These are phyloP conservation scores for Heterotis niloticus DNA, from an alignment of 2,113 vertebrate genomes.

Conservation along the genomic window DNA sequence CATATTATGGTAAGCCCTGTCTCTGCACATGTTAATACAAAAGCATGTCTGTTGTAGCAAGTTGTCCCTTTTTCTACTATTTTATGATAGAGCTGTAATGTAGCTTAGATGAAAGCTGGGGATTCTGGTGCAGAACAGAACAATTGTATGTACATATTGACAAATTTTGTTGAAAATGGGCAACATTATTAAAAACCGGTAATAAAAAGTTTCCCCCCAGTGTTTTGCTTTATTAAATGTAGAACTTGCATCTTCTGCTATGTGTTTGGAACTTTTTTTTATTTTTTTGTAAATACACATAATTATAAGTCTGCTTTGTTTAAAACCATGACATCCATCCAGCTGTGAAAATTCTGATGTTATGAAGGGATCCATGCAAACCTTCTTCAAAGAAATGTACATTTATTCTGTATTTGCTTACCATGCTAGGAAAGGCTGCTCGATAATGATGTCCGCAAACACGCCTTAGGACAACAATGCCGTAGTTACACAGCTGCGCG, in stretches of 20 bases:
- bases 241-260: background rate
- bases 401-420: background rate
- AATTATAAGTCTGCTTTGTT: too few relatives aligned
- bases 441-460: too few relatives aligned
- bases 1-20: slow-evolving; percentile 60
- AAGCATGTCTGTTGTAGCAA: slow-evolving; percentile 60
- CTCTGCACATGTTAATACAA: slow-evolving; percentile 47
- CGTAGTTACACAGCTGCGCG: background rate
- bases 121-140: slow-evolving; percentile 42
- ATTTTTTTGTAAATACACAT: too few relatives aligned
- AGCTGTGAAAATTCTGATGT: too few relatives aligned
- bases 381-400: too few relatives aligned
- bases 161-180: slow-evolving; percentile 59
- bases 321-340: too few relatives aligned
- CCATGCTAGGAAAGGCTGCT: background rate
- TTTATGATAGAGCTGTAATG: slow-evolving; percentile 48
- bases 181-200: slow-evolving; percentile 53
- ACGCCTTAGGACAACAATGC: background rate
- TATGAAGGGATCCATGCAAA: too few relatives aligned
- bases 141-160: slow-evolving; percentile 52
- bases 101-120: slow-evolving; percentile 50
- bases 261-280: too few relatives aligned
- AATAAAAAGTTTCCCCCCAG: slow-evolving; percentile 25
- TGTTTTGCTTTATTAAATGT: background rate
- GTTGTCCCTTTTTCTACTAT: slow-evolving; percentile 47